Evolutionary conservation across 1,140 invertebrate species (phyloP), one percentile per base, ranked within the genome.

Genomic region (Bombus balteatus): DNA sequence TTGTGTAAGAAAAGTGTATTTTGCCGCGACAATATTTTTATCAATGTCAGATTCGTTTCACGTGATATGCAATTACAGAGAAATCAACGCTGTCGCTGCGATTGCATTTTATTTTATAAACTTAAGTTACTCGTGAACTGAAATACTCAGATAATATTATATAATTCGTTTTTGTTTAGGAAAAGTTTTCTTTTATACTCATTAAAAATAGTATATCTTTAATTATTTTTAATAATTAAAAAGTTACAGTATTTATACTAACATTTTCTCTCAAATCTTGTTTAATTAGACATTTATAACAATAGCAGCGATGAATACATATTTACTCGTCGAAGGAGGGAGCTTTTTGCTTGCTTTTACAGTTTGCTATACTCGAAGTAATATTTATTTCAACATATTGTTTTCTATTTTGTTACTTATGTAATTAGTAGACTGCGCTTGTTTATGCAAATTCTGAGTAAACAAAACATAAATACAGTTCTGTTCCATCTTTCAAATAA

Each of bases 351-450:
- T 28, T 32, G 34, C 28, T 70, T 41, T 34, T 5, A 53, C 28
- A 62, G 12, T 62, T 62, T n/a, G 13, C 8, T 34, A 41, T 25
- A 72, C 15, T 32, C 34, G 3, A 34, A 59, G 5, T 43, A 41
- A 73, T 73, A 82, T 82, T 82, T 82, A 82, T 74, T 82, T 34
- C 53, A 47, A 70, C 25, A 25, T 12, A 81, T n/a, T 62, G 70
- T 82, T 81, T 72, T 65, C 22, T 47, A 65, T 39, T 34, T 82
- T 74, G 53, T 53, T 53, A 53, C 47, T 53, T 53, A 53, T 53
- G 6, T 53, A 8, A 53, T 53, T 53, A 53, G 47, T 53, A 47
- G 47, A 47, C 15, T 47, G 47, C 18, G 47, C 47, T 18, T 53
- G 18, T 53, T 53, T 53, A 53, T 53, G 47, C 18, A 53, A 53